These are phyloP conservation scores for Panagrolaimus sp. DNA, from an alignment of 1,140 invertebrate genomes.

Conservation along the genomic window DNA sequence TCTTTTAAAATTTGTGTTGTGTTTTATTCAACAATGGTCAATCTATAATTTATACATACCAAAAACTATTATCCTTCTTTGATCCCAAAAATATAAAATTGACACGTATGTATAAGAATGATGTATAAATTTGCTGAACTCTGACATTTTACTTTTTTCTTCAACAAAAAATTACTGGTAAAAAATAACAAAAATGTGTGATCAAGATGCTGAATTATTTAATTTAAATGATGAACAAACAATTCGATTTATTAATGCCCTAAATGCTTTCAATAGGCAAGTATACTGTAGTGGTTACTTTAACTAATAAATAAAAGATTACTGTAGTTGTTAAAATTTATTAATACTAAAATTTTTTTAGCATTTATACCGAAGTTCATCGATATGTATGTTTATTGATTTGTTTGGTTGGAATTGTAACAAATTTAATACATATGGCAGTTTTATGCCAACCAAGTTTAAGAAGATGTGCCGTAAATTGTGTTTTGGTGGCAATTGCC, in stretches of 20 bases:
- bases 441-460: slow-evolving; percentile 70
- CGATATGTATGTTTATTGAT: slow-evolving; percentile 71
- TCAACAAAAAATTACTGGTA: not conserved
- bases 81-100: too few species aligned
- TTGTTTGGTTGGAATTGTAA: slow-evolving; percentile 77
- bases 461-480: slow-evolving; percentile 40
- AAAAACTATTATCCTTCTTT: too few species aligned
- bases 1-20: too few species aligned
- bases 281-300: too few species aligned
- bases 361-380: slow-evolving; percentile 63
- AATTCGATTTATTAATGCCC: not conserved
- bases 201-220: slow-evolving; percentile 6
- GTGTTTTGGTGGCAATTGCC: slow-evolving; percentile 39
- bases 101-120: too few species aligned
- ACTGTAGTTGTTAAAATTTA: not conserved
- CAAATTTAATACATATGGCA: slow-evolving; percentile 79
- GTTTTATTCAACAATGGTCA: too few species aligned
- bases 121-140: not conserved
- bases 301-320: too few species aligned
- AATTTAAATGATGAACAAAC: slow-evolving; percentile 7
- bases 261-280: not conserved
- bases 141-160: slow-evolving; percentile 5
- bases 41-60: too few species aligned
- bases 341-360: slow-evolving; percentile 16
- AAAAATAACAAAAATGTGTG: not conserved